Evolutionary conservation across 1,140 invertebrate species (phyloP), one percentile per base, ranked within the genome.

Genomic region (Platyura marginata): DNA sequence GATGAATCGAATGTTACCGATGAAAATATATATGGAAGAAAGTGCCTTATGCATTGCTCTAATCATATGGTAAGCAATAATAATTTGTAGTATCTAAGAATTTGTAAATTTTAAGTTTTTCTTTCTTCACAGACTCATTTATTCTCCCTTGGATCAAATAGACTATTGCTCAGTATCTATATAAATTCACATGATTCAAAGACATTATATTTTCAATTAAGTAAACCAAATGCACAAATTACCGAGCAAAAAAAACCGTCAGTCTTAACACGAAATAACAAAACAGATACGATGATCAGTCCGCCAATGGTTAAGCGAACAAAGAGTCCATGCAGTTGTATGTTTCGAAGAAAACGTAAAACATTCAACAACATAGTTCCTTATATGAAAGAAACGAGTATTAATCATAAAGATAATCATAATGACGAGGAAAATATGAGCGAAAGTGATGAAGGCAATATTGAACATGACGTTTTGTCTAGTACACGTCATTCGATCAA

Each of bases 101-200:
- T n/a, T n/a, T n/a, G n/a, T n/a, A n/a, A n/a, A n/a, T n/a, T n/a
- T n/a, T n/a, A n/a, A n/a, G n/a, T n/a, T n/a, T n/a, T n/a, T n/a
- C n/a, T n/a, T n/a, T n/a, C n/a, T n/a, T n/a, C n/a, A 2, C 40
- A 54, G 47, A 49, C 47, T 0, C 58, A 61, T 42, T 33, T 61
- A 2, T 22, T 61, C 3, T 61, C 58, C 2, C 34, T 61, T 37
- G 58, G 58, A 38, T 56, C 51, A 29, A 57, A 55, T 34, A 54
- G 57, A 33, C 50, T 51, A 2, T 51, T 61, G 49, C 42, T 61
- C 6, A 57, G 55, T 22, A 46, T 56, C 39, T 57, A 56, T 44
- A 49, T 61, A 5, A 54, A 49, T 42, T 6, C 15, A 42, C 11
- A 5, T 16, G 48, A 51, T 42, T 57, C 53, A 25, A 47, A 55